These are phyloP conservation scores for Meteorus sp. DNA, from an alignment of 1,140 invertebrate species.

Conservation along the genomic window DNA sequence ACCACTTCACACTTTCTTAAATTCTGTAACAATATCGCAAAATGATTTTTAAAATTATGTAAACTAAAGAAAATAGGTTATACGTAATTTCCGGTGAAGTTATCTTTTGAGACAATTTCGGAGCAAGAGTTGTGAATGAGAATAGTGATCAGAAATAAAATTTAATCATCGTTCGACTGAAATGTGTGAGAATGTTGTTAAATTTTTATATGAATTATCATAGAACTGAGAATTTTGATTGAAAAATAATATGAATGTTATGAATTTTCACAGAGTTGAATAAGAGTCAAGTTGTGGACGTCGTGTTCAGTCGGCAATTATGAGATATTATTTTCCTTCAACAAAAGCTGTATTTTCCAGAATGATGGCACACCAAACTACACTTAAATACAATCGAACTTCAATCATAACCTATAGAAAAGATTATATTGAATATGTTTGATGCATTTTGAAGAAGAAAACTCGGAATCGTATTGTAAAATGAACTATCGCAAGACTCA, in stretches of 20 bases:
- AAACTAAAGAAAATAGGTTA: not conserved
- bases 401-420: not conserved
- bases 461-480: conserved; percentile 35
- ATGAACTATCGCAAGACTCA: conserved; percentile 59
- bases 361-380: not conserved
- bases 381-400: not conserved
- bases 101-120: not conserved
- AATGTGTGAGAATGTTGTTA: too few species aligned
- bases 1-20: too few species aligned
- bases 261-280: too few species aligned
- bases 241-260: too few species aligned
- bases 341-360: conserved; percentile 7
- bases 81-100: not conserved
- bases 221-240: too few species aligned
- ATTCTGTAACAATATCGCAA: too few species aligned
- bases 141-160: too few species aligned
- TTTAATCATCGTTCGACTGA: too few species aligned
- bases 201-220: too few species aligned
- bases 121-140: not conserved
- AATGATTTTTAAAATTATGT: too few species aligned
- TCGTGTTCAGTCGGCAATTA: conserved; percentile 19
- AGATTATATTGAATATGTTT: conserved; percentile 2
- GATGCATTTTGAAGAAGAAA: conserved; percentile 24
- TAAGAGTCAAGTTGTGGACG: not conserved
- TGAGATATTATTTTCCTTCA: conserved; percentile 24